Base-by-base conservation (phyloP, 2,113 vertebrate species). In the Rallus limicola region DNA sequence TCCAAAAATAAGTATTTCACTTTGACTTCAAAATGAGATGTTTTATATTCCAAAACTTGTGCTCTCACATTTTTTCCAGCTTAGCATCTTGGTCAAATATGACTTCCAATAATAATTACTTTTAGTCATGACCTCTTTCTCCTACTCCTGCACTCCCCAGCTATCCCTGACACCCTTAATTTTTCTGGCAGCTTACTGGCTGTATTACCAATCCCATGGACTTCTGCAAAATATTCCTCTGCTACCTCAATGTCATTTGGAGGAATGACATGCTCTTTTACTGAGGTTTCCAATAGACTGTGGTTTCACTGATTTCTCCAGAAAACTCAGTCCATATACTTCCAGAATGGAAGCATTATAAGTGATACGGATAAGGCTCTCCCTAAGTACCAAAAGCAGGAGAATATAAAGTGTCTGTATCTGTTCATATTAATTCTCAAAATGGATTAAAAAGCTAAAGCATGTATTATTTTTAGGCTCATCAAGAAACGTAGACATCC, bases 381-480 rank as follows among this genome's bases (percentile, higher is more conserved):
- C 50, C 28, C 28, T 33, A 12, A 88, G 69, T 2, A 40, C 44
- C 21, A 58, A 34, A 63, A 55, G 59, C 2, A 88, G 75, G 55
- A 80, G 75, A 53, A 56, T 67, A 33, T 70, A 14, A 59, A n/a
- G 69, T 85, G 58, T 70, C 82, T 82, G 0, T 55, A 23, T 69
- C 71, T 53, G 63, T 50, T 93, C 63, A 5, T 74, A 29, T 55
- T 70, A 59, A 63, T 78, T 93, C 86, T 96, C 68, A 77, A 93
- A 70, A 68, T 74, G 88, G 53, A 81, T 86, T 56, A 52, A 44
- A 92, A 83, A 40, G 68, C 90, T 53, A 67, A 86, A 83, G 71
- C 1, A 1, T 42, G 56, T 36, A 23, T 92, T 95, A 88, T 93
- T 94, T 96, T 96, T 95, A 88, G 92, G 58, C 44, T 92, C 62